These are phyloP conservation scores for Anarhynchus alexandrinus DNA, from an alignment of 2,113 vertebrate genomes.

Conservation along the genomic window DNA sequence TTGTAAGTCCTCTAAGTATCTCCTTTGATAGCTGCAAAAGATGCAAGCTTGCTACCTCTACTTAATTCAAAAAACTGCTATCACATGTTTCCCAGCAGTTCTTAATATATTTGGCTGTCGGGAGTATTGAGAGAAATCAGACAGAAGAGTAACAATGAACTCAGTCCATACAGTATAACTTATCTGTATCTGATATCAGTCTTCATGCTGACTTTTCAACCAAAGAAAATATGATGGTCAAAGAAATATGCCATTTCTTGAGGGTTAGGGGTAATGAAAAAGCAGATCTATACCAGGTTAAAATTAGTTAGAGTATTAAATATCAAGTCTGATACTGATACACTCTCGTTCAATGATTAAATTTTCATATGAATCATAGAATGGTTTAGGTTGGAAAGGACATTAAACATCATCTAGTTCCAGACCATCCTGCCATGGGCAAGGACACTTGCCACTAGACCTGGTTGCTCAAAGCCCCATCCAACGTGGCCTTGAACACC, in stretches of 20 bases:
- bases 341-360: not conserved
- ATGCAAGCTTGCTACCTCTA: not conserved
- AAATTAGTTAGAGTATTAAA: not conserved
- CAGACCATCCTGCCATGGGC: too few species aligned
- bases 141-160: not conserved
- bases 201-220: not conserved
- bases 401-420: too few species aligned
- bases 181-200: not conserved
- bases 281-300: not conserved
- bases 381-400: too few species aligned
- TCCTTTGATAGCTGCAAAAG: not conserved
- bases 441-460: too few species aligned
- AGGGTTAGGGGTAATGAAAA: not conserved
- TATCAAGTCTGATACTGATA: not conserved
- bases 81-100: rapidly evolving
- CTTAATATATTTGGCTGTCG: not conserved
- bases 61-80: not conserved
- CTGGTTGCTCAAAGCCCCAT: too few species aligned
- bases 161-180: not conserved
- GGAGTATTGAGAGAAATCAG: not conserved
- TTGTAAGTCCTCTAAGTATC: not conserved
- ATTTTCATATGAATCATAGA: not conserved
- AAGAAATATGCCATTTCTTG: not conserved
- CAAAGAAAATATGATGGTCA: not conserved
- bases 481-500: too few species aligned